Evolutionary conservation across 2,113 vertebrate genomes (phyloP).

Genomic region (Nannobrachium achirus): DNA sequence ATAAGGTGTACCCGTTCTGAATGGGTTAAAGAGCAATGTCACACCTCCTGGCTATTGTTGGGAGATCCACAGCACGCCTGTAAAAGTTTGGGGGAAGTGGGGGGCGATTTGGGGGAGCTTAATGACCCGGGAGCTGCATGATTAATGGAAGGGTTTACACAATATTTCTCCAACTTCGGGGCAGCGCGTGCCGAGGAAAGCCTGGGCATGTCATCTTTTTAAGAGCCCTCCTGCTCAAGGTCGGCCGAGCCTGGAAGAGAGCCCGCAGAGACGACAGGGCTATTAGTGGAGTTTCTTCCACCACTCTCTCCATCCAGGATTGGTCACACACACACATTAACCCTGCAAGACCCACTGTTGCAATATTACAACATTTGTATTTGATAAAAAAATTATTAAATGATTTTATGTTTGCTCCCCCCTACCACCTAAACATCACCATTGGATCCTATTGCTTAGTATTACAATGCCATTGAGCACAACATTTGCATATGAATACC

Average conservation of each 20-base stretch:
- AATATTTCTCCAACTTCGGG: slow-evolving; percentile 51
- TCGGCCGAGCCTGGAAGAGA: slow-evolving; percentile 55
- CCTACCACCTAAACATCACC: too few relatives aligned
- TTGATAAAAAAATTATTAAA: too few relatives aligned
- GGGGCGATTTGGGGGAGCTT: slow-evolving; percentile 54
- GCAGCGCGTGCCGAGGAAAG: slow-evolving; percentile 25
- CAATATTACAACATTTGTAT: too few relatives aligned
- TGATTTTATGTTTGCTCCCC: too few relatives aligned
- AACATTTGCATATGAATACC: too few relatives aligned
- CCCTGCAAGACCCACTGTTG: too few relatives aligned
- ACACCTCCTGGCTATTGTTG: slow-evolving; percentile 54
- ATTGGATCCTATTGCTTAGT: too few relatives aligned
- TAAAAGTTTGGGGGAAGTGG: slow-evolving; percentile 60
- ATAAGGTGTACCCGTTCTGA: too few relatives aligned
- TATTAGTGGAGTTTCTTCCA: slow-evolving; percentile 61
- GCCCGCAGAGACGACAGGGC: slow-evolving; percentile 65
- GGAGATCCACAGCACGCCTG: slow-evolving; percentile 34
- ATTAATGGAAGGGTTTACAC: slow-evolving; percentile 67
- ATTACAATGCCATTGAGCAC: too few relatives aligned
- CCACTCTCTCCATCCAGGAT: slow-evolving; percentile 27
- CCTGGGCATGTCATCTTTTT: slow-evolving; percentile 50
- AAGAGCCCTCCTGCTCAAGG: slow-evolving; percentile 59
- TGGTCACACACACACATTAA: background rate
- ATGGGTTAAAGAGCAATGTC: slow-evolving; percentile 62
- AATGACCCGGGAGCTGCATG: slow-evolving; percentile 67